A percentile compares a stretch with the other conserved stretches of the same genome.
These are phyloP conservation scores for Propithecus coquereli DNA, from an alignment of 2,113 vertebrate species.

Conservation along the genomic window DNA sequence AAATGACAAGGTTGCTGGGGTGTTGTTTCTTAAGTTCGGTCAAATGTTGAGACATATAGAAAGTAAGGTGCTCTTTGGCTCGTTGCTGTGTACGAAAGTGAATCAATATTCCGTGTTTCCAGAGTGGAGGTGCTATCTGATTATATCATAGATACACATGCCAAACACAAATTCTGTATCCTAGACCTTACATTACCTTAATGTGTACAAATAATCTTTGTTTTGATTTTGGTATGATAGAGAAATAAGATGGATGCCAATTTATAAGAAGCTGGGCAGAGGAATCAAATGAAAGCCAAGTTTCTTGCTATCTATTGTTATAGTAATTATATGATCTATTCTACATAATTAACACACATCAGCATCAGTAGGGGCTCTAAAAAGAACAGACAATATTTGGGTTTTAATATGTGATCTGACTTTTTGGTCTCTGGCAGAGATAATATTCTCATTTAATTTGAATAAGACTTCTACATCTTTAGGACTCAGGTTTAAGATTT, in stretches of 20 bases:
- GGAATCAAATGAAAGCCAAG: neutral
- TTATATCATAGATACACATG: neutral
- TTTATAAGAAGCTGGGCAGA: neutral
- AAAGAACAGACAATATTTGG: neutral
- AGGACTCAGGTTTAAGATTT: neutral
- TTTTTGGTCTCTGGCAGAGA: neutral
- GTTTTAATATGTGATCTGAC: neutral
- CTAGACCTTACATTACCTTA: neutral
- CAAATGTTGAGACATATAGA: slow-evolving; percentile 21
- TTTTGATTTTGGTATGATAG: neutral
- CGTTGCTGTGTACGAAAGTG: neutral
- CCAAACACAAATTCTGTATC: neutral
- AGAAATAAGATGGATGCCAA: neutral
- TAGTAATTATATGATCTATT: neutral
- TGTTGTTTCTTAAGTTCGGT: slow-evolving; percentile 65
- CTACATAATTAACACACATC: neutral
- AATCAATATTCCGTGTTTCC: neutral
- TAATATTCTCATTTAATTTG: neutral
- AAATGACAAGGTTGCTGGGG: slow-evolving; percentile 59
- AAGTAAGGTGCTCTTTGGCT: slow-evolving; percentile 32
- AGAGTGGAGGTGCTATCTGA: neutral
- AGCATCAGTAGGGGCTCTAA: accelerated
- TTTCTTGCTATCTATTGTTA: neutral
- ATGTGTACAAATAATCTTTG: neutral
- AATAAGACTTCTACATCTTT: neutral